These are phyloP conservation scores for Adelges cooleyi DNA, from an alignment of 1,140 invertebrate species.

Conservation along the genomic window DNA sequence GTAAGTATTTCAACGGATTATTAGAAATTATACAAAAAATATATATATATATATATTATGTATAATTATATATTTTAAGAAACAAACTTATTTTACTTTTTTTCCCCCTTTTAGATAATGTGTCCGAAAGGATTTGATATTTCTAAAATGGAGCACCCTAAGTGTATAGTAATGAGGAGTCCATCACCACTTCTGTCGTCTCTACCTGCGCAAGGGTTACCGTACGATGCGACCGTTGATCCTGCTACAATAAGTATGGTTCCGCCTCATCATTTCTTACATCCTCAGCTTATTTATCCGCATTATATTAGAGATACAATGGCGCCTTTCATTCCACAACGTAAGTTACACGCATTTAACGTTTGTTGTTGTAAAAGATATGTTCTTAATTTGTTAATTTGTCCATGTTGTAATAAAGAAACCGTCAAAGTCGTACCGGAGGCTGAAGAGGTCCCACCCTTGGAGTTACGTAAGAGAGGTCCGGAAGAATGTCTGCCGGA, in stretches of 20 bases:
- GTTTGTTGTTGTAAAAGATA: too few relatives aligned
- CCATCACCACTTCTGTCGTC: slow-evolving; percentile 2
- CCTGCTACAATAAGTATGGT: neutral
- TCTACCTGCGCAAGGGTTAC: neutral
- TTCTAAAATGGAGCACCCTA: slow-evolving; percentile 21
- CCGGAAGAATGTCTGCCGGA: neutral
- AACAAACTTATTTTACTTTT: too few relatives aligned
- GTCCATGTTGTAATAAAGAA: too few relatives aligned
- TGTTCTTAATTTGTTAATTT: too few relatives aligned
- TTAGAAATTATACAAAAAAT: too few relatives aligned
- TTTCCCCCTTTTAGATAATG: slow-evolving; percentile 8
- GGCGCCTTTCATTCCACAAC: slow-evolving; percentile 40
- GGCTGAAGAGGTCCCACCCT: slow-evolving; percentile 11
- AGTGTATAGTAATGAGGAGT: slow-evolving; percentile 23
- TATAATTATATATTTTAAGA: too few relatives aligned
- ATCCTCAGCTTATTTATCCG: slow-evolving; percentile 51
- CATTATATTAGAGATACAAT: slow-evolving; percentile 54
- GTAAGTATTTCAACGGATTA: neutral
- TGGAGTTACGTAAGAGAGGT: slow-evolving; percentile 13
- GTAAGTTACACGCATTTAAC: too few relatives aligned
- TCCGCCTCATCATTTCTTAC: slow-evolving; percentile 34
- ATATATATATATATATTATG: too few relatives aligned
- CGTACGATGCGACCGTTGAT: neutral
- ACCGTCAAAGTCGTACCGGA: neutral
- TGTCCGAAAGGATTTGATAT: slow-evolving; percentile 25